Evolutionary conservation across 2,888 invertebrate species (phyloP).

Genomic region (Autographa gamma): DNA sequence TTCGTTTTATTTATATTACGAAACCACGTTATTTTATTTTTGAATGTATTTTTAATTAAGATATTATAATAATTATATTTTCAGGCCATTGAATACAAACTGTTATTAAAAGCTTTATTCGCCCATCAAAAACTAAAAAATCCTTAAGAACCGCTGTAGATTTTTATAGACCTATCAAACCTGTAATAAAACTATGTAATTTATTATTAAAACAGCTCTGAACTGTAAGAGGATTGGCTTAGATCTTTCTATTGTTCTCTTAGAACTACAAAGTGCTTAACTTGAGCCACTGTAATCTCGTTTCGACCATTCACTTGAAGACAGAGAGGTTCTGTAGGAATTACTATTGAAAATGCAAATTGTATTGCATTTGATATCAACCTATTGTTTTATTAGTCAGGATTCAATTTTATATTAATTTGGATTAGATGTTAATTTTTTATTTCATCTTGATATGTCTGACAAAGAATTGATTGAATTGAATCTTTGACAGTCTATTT

Average conservation of each 20-base stretch:
- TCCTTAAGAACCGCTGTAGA: neutral
- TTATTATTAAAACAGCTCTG: neutral
- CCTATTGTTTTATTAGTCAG: neutral
- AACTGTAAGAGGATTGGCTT: constrained; percentile 2
- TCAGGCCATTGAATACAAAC: no score
- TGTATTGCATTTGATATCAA: neutral
- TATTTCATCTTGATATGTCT: neutral
- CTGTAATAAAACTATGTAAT: neutral
- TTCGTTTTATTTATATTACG: no score
- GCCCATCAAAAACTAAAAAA: no score
- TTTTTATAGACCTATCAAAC: neutral
- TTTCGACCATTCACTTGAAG: constrained; percentile 1
- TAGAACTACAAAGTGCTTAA: constrained; percentile 10
- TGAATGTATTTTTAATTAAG: no score
- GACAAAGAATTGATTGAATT: no score
- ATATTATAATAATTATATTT: no score
- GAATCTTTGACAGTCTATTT: no score
- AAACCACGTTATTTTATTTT: no score
- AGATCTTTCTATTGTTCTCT: constrained; percentile 5
- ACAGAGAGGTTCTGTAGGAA: neutral
- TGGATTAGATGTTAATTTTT: neutral
- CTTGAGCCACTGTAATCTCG: constrained; percentile 6
- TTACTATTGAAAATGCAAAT: constrained; percentile 2
- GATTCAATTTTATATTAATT: neutral
- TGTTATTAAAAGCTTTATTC: no score